These are phyloP conservation scores for Drosophila gaucha DNA, from an alignment of 2,888 invertebrate species.

Conservation along the genomic window DNA sequence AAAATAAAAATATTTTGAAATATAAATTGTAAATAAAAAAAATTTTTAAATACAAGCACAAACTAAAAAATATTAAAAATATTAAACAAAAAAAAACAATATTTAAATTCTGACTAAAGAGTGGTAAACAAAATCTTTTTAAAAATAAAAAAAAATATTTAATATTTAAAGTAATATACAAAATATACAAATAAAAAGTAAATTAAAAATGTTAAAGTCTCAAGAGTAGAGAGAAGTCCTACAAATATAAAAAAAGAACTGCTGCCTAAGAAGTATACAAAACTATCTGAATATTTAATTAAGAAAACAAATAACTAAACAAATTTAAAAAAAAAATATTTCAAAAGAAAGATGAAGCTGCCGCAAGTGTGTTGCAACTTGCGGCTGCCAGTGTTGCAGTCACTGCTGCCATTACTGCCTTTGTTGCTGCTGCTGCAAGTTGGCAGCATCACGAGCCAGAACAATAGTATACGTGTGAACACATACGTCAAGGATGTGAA, in stretches of 20 bases:
- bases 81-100: background rate
- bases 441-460: slow-evolving; percentile 42
- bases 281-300: background rate
- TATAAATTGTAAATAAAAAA: too few species aligned
- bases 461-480: slow-evolving; percentile 64
- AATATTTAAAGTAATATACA: background rate
- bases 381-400: slow-evolving; percentile 13
- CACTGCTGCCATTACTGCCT: slow-evolving; percentile 22
- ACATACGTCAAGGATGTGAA: slow-evolving; percentile 68
- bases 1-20: too few species aligned
- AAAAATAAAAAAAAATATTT: background rate
- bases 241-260: background rate
- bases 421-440: slow-evolving; percentile 22
- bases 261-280: too few species aligned
- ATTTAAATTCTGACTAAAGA: too few species aligned
- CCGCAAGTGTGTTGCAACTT: slow-evolving; percentile 2
- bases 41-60: too few species aligned
- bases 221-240: background rate
- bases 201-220: background rate
- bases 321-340: background rate
- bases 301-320: background rate
- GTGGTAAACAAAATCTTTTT: too few species aligned
- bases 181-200: background rate
- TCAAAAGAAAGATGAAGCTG: slow-evolving; percentile 24
- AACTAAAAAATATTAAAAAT: too few species aligned